Conservation (phyloP, 2,888 invertebrate species). For the Calephelis perditalis region DNA sequence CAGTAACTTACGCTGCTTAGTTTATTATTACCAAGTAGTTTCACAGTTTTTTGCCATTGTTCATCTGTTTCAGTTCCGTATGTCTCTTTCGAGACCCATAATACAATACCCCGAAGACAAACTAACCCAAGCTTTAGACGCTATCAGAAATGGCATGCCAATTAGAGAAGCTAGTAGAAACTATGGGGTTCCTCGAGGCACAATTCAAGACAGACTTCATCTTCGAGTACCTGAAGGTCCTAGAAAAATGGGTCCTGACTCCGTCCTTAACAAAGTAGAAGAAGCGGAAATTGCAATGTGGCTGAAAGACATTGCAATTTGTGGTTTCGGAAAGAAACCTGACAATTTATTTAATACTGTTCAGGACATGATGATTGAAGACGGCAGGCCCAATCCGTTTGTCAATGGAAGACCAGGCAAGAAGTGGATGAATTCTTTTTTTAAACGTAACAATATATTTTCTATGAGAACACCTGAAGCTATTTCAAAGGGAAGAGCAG, state of each 20-base stretch:
- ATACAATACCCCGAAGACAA: slow-evolving; percentile 15
- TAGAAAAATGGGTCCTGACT: not conserved
- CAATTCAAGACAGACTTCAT: slow-evolving; percentile 10
- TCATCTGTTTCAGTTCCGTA: slow-evolving; percentile 3
- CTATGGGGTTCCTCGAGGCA: not conserved
- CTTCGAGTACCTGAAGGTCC: not conserved
- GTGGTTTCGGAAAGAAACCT: slow-evolving; percentile 1
- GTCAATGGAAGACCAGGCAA: slow-evolving; percentile 7
- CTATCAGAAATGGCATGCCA: slow-evolving; percentile 14
- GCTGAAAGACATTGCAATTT: slow-evolving; percentile 13
- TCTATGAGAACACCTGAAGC: not conserved
- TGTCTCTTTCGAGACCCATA: slow-evolving; percentile 11
- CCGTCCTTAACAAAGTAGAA: slow-evolving; percentile 8
- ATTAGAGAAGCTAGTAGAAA: slow-evolving; percentile 15
- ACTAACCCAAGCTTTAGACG: slow-evolving; percentile 16
- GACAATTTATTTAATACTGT: slow-evolving; percentile 13
- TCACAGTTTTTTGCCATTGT: not conserved
- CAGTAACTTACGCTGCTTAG: too few relatives aligned
- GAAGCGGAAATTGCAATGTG: slow-evolving; percentile 7
- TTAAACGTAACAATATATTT: not conserved
- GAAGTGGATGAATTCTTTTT: slow-evolving; percentile 12
- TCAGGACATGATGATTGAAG: slow-evolving; percentile 5
- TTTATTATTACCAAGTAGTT: not conserved
- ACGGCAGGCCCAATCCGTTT: not conserved
- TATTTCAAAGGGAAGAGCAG: slow-evolving; percentile 9